Base-by-base conservation (phyloP, 2,113 vertebrate genomes). In the Piaya cayana region DNA sequence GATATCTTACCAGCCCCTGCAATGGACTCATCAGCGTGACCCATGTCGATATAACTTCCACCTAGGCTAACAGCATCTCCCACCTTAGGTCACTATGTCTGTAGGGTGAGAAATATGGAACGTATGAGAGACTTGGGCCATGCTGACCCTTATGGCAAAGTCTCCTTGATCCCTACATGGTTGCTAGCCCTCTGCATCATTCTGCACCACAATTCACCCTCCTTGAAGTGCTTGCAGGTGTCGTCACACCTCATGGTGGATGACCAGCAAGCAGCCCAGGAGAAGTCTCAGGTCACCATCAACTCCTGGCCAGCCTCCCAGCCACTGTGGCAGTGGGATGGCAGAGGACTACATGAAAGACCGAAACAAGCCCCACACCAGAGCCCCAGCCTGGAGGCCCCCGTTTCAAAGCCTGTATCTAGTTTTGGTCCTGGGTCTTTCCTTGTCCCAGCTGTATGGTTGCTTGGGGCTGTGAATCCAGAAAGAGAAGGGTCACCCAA, bases 51-150 rank as follows among this genome's bases (percentile, higher is more conserved):
- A n/a, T 1, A 8, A 3, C 20, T 34, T 52, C 19, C 15, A 70
- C 16, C 4, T 42, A 15, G 36, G 22, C 32, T 27, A 52, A 16
- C 13, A 23, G 36, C 63, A 47, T 12, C 56, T 64, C 75, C 25
- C 26, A 39, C 22, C 15, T 34, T 19, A 43, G 39, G 25, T 29
- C 9, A 63, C 36, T 17, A 27, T 0, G 17, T 53, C 19, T 81
- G 39, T 22, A 47, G 39, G 1, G 4, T 3, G 10, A 79, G 19
- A 42, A 71, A n/a, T 2, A 6, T 1, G 4, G 5, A 4, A 3
- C 0, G 6, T 13, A 22, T 20, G 17, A 56, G 34, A n/a, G 68
- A 49, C 52, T 8, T 1, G 9, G 20, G 26, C 47, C 34, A 34
- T 0, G 1, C 34, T 39, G n/a, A 37, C 60, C 60, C 20, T 60